Conservation (phyloP, 2,113 vertebrate species). For the Vimba vimba region DNA sequence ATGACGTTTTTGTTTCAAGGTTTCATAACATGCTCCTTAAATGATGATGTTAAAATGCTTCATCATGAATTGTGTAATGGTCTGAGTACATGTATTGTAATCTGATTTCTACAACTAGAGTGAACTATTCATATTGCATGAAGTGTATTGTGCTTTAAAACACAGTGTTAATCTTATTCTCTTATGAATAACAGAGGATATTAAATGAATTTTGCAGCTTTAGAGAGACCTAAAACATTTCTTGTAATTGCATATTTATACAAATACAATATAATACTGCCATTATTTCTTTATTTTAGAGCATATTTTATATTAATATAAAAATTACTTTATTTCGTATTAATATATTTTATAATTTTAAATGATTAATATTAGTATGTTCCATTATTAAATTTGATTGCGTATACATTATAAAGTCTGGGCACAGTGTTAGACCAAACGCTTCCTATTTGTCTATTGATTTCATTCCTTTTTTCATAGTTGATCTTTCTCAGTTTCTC, state of each 20-base stretch:
- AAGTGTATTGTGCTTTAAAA: neutral
- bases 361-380: neutral
- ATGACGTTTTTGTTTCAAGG: slow-evolving; percentile 25
- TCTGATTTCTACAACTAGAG: neutral
- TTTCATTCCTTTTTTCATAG: neutral
- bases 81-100: slow-evolving; percentile 5
- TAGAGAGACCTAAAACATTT: neutral
- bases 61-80: slow-evolving; percentile 19
- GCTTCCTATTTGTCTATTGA: neutral
- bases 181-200: neutral
- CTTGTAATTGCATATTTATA: neutral
- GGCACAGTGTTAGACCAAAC: neutral
- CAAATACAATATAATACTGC: neutral
- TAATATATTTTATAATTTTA: neutral
- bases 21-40: slow-evolving; percentile 25
- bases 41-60: slow-evolving; percentile 2
- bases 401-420: neutral
- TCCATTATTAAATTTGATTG: neutral
- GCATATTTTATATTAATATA: neutral
- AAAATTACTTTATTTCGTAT: neutral
- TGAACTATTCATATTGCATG: neutral
- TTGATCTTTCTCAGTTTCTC: neutral
- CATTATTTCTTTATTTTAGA: neutral
- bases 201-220: neutral
- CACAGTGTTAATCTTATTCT: neutral